Evolutionary conservation across 1,140 invertebrate species (phyloP).

Genomic region (Dolichoris vasculosae): DNA sequence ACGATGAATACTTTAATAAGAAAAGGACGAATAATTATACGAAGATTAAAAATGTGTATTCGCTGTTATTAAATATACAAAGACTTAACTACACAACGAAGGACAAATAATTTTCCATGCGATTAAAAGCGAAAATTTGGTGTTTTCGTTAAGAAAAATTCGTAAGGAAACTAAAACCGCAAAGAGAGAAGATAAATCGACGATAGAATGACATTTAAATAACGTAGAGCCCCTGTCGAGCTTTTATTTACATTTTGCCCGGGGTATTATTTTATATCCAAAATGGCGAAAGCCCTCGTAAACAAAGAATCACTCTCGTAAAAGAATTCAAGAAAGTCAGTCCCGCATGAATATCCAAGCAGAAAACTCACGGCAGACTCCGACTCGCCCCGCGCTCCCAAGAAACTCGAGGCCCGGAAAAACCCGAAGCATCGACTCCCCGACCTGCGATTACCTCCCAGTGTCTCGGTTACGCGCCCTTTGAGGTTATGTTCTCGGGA

Average conservation of each 20-base stretch:
- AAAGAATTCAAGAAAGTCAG: neutral
- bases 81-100: too few relatives aligned
- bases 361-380: neutral
- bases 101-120: too few relatives aligned
- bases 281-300: neutral
- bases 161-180: too few relatives aligned
- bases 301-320: neutral
- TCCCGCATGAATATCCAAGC: neutral
- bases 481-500: slow-evolving; percentile 19
- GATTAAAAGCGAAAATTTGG: too few relatives aligned
- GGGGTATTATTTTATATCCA: neutral
- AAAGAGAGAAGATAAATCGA: too few relatives aligned
- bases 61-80: too few relatives aligned
- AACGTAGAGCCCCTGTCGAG: neutral
- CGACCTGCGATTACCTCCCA: neutral
- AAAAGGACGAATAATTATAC: too few relatives aligned
- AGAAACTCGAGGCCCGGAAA: neutral
- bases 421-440: neutral
- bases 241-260: neutral
- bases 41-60: too few relatives aligned
- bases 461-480: neutral
- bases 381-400: neutral
- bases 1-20: too few relatives aligned
- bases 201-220: too few relatives aligned
- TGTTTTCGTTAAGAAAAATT: too few relatives aligned